Evolutionary conservation across 2,888 invertebrate species (phyloP), one percentile per base, ranked within the genome.

Genomic region (Acleris laterana): DNA sequence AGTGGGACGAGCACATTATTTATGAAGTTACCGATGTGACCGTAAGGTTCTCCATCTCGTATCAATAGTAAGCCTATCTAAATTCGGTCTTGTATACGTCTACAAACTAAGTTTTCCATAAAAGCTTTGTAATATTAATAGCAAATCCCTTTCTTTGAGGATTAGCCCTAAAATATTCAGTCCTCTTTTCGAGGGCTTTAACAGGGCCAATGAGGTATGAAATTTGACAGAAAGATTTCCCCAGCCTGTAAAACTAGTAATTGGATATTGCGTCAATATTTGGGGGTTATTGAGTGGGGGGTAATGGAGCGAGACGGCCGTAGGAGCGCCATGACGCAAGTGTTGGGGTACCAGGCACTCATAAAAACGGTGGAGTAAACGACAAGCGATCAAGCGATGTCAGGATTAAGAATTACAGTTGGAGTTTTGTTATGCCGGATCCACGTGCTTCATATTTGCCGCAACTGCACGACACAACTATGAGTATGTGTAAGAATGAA

Each of bases 301-400:
- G 66, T 75, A 74, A 79, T 74, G 66, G 74, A 71, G 72, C 70
- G 70, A 70, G 81, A 78, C 76, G 59, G 59, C 48, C 28, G 59
- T 7, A 22, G 32, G 52, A 48, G 46, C 11, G 49, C 9, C 25
- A 13, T 38, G 44, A 46, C 57, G 51, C 32, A 19, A 19, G 25
- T 6, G 13, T 13, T 38, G 38, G 38, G 38, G 38, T 38, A 38
- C 38, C 38, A 46, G 46, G 16, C 46, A 7, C 6, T n/a, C 46
- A 46, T 46, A 46, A 46, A 17, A 46, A 16, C 16, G 5, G 46
- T 46, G n/a, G 46, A 46, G n/a, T 46, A 38, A 38, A 38, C 11
- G 38, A 13, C 13, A 38, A 38, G 38, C 38, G 38, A 38, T 38
- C 3, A 38, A 38, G 38, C 38, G 38, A 38, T 38, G 13, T 38